phyloP scores from a whole-genome alignment of 2,113 vertebrate genomes.

The Anas platyrhynchos region DNA sequence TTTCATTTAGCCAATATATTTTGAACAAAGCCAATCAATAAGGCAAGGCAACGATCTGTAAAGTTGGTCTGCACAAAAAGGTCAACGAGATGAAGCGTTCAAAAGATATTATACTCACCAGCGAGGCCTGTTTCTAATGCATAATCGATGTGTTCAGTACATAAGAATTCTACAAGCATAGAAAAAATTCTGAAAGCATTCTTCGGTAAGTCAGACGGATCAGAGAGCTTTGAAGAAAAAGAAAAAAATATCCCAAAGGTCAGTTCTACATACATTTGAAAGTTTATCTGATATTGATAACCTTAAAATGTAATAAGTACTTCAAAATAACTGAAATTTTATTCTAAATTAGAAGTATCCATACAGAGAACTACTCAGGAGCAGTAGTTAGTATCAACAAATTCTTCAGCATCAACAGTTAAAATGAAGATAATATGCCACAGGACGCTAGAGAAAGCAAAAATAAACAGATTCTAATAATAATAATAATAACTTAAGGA shows the following conservation, averaged over 20 bases:
- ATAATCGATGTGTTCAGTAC: constrained; percentile 98
- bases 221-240: constrained; percentile 88
- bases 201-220: constrained; percentile 96
- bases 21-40: constrained; percentile 20
- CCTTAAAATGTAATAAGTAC: background rate
- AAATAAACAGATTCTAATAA: background rate
- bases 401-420: background rate
- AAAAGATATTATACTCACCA: constrained; percentile 78
- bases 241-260: constrained; percentile 26
- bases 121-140: constrained; percentile 97
- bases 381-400: background rate
- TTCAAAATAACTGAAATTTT: background rate
- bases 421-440: background rate
- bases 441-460: background rate
- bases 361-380: background rate
- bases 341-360: background rate
- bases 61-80: constrained; percentile 29
- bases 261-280: constrained; percentile 27
- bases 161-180: constrained; percentile 96
- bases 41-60: background rate
- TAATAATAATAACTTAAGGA: background rate
- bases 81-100: constrained; percentile 7
- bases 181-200: constrained; percentile 98
- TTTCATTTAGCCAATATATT: background rate
- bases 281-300: constrained; percentile 28